These are phyloP conservation scores for human DNA, from an alignment of 2,113 vertebrate genomes.

Conservation along the genomic window GRCh38 chr3:186035501-186036000, in stretches of 20 bases:
- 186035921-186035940: background rate
- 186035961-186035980: background rate
- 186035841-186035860: background rate
- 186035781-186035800: background rate
- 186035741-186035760: background rate
- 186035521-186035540: too few relatives aligned
- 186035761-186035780: background rate
- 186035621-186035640: too few relatives aligned
- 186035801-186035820: background rate
- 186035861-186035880: background rate
- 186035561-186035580: too few relatives aligned
- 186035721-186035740: constrained; percentile 22
- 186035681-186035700: background rate
- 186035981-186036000: background rate
- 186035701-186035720: constrained; percentile 36
- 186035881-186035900: background rate
- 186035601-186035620: too few relatives aligned
- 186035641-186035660: too few relatives aligned
- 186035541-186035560: too few relatives aligned
- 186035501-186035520: too few relatives aligned
- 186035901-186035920: background rate
- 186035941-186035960: background rate
- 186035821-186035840: background rate
- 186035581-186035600: too few relatives aligned
- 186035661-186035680: too few relatives aligned